phyloP scores from a whole-genome alignment of 2,113 vertebrate species.

The Orycteropus afer region DNA sequence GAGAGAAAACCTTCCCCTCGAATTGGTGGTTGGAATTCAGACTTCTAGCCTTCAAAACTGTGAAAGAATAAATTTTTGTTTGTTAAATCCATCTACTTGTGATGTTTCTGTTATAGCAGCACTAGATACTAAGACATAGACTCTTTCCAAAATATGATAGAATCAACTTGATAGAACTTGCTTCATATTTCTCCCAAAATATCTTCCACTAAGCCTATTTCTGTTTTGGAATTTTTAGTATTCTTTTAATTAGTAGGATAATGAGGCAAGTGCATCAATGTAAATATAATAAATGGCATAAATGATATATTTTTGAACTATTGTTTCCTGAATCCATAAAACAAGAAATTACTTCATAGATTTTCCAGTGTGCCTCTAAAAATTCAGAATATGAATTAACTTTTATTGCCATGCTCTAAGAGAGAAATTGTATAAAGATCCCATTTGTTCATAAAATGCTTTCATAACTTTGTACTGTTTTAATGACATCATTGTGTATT shows the following conservation, averaged over 20 bases:
- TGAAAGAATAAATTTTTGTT: too few species aligned
- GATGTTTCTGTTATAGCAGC: too few species aligned
- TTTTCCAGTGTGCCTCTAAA: constrained; percentile 58
- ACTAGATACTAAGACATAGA: too few species aligned
- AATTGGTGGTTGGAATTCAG: too few species aligned
- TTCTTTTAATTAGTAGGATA: constrained; percentile 38
- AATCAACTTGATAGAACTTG: neutral
- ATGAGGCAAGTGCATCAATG: constrained; percentile 39
- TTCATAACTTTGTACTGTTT: constrained; percentile 56
- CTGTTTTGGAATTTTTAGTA: constrained; percentile 52
- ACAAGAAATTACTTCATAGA: constrained; percentile 64
- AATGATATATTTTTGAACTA: constrained; percentile 58
- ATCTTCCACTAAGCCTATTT: neutral
- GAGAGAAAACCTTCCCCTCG: too few species aligned
- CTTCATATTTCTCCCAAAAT: constrained; percentile 6
- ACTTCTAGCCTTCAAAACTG: too few species aligned
- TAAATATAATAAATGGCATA: constrained; percentile 64
- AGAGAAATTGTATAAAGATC: constrained; percentile 57
- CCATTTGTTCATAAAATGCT: constrained; percentile 59
- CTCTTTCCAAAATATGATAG: neutral
- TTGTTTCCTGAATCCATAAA: constrained; percentile 64
- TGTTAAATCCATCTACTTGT: too few species aligned
- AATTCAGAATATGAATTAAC: constrained; percentile 63
- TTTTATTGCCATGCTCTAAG: constrained; percentile 44
- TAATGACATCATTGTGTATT: constrained; percentile 54